A percentile compares a stretch with the other conserved stretches of the same genome.
Conservation (phyloP, 2,113 vertebrate species). For the Sphyrna mokarran region DNA sequence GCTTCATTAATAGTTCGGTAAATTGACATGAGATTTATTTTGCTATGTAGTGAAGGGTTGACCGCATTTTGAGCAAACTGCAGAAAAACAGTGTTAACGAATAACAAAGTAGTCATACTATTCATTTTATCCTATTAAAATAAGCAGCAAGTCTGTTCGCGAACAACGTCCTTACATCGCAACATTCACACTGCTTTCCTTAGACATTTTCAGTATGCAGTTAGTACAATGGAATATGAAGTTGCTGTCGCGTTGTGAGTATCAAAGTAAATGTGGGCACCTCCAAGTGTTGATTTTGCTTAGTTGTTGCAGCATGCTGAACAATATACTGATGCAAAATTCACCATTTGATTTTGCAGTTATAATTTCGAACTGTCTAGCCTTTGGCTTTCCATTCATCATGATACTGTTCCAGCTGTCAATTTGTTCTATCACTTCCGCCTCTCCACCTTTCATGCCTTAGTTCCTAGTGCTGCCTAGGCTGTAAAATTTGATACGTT, state of each 20-base stretch:
- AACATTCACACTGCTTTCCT: background rate
- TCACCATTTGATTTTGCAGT: background rate
- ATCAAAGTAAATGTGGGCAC: background rate
- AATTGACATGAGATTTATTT: background rate
- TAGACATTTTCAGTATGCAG: background rate
- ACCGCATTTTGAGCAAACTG: background rate
- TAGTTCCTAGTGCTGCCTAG: background rate
- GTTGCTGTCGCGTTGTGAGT: background rate
- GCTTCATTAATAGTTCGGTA: background rate
- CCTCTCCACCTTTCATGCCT: background rate
- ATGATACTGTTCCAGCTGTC: background rate
- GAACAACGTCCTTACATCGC: background rate
- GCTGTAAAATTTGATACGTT: background rate
- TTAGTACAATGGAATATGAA: background rate
- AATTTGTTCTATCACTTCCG: background rate
- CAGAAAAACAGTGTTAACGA: background rate
- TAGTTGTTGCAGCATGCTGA: background rate
- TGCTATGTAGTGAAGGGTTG: background rate
- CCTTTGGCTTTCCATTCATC: background rate
- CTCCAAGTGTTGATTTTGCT: background rate
- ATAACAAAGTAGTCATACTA: background rate
- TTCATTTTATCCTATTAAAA: background rate
- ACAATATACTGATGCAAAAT: background rate
- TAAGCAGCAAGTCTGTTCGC: background rate
- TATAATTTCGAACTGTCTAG: background rate